Evolutionary conservation across 2,888 invertebrate genomes (phyloP), one percentile per base, ranked within the genome.

Genomic region (Drosophila heteroneura): DNA sequence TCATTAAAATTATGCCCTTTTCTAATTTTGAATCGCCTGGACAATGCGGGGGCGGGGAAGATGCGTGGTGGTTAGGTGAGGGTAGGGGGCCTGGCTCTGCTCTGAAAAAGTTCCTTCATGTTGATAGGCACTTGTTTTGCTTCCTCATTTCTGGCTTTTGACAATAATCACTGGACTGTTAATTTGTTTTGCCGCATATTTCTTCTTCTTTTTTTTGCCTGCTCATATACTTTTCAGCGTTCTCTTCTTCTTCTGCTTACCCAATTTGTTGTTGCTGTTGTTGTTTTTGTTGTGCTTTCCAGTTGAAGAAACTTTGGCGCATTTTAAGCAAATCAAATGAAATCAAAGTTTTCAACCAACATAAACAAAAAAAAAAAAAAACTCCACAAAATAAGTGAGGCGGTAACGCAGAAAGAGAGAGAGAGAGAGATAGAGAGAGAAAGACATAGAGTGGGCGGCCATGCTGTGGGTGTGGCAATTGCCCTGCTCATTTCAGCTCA

Each of bases 101-200:
- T 10, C 22, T 52, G 53, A 32, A 28, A 74, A 66, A 70, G 54
- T 69, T 68, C 51, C 58, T 35, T 33, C 51, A 39, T 58, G 75
- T 74, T 77, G 85, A 84, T 83, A 76, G 85, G 88, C 83, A 87
- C 85, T 87, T 89, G 81, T 84, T 74, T 76, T 79, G 75, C 82
- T 89, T 82, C 82, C 79, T 81, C 80, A 63, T 64, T 68, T 70
- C 56, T 87, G 81, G 79, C 88, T 85, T 78, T 90, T 85, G 83
- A 92, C 88, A 91, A 91, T 89, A 79, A 92, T 92, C 92, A 92
- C 74, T 92, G 89, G 88, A 92, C 91, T 92, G 92, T 92, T 92
- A 92, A 92, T 92, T 92, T 84, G 74, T 83, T 47, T 82, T 76
- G 76, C 78, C 74, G 70, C 75, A 78, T 74, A 83, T 26, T 26